Evolutionary conservation across 2,113 vertebrate genomes (phyloP).

Genomic region (Ciconia maguari): DNA sequence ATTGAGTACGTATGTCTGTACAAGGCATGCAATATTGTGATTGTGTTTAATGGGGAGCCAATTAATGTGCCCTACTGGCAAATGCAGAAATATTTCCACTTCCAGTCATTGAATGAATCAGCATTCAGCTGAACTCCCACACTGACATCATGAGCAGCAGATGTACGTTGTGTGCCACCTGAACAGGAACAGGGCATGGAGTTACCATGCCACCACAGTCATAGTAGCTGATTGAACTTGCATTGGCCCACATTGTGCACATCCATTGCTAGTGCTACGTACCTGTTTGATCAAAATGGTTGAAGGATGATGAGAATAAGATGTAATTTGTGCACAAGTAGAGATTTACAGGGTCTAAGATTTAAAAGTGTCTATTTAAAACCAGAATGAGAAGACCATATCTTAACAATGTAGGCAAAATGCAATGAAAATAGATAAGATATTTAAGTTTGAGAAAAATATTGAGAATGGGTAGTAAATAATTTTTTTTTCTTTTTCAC

Average conservation of each 20-base stretch:
- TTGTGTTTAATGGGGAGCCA: neutral
- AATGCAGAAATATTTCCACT: neutral
- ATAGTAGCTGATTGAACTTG: neutral
- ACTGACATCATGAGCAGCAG: neutral
- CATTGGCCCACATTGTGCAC: fast-evolving
- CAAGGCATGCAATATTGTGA: fast-evolving
- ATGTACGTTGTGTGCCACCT: neutral
- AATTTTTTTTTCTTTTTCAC: neutral
- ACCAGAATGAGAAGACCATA: neutral
- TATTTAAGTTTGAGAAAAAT: neutral
- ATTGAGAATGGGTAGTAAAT: neutral
- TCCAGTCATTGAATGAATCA: neutral
- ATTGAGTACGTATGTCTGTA: neutral
- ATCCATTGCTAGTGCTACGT: neutral
- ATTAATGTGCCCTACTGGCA: neutral
- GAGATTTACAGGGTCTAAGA: neutral
- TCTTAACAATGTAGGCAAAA: neutral
- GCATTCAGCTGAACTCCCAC: neutral
- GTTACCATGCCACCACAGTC: neutral
- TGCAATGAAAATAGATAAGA: neutral
- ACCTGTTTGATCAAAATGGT: neutral
- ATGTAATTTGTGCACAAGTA: neutral
- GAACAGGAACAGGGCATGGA: neutral
- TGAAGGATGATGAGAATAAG: neutral
- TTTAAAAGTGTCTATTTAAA: neutral